phyloP scores from a whole-genome alignment of 2,888 invertebrate species.

The Tenthredo amoena region DNA sequence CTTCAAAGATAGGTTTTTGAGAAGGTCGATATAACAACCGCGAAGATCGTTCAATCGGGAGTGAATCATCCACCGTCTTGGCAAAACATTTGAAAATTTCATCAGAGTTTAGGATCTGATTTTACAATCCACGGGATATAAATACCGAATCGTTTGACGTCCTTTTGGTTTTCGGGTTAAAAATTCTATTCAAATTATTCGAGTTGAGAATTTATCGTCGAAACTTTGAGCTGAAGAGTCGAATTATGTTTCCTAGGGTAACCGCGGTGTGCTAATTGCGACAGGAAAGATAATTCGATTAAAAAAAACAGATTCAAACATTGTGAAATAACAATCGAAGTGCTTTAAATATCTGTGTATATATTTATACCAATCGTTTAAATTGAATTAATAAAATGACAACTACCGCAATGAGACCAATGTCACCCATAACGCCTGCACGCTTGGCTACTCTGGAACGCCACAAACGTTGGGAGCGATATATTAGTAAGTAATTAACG shows the following conservation, averaged over 20 bases:
- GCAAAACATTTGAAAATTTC: not conserved
- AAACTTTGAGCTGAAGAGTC: not conserved
- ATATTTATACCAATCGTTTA: not conserved
- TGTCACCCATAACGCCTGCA: slow-evolving; percentile 67
- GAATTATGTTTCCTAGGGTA: not conserved
- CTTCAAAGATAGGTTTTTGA: not conserved
- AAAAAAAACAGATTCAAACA: not conserved
- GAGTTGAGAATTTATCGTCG: too few relatives aligned
- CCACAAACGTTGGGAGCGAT: slow-evolving; percentile 71
- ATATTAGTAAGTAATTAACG: slow-evolving; percentile 70
- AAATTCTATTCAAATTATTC: not conserved
- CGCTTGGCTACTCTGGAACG: slow-evolving; percentile 71
- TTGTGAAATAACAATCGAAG: not conserved
- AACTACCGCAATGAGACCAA: slow-evolving; percentile 64
- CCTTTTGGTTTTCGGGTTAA: not conserved
- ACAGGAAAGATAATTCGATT: not conserved
- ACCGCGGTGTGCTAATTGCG: not conserved
- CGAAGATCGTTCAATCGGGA: not conserved
- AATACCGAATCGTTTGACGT: not conserved
- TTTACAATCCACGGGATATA: not conserved
- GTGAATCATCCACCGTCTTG: not conserved
- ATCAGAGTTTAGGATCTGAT: not conserved
- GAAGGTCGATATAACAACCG: not conserved
- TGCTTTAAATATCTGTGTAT: slow-evolving; percentile 28
- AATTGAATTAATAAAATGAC: slow-evolving; percentile 61